Evolutionary conservation across 2,888 invertebrate species (phyloP).

Genomic region (Eupithecia centaureata): DNA sequence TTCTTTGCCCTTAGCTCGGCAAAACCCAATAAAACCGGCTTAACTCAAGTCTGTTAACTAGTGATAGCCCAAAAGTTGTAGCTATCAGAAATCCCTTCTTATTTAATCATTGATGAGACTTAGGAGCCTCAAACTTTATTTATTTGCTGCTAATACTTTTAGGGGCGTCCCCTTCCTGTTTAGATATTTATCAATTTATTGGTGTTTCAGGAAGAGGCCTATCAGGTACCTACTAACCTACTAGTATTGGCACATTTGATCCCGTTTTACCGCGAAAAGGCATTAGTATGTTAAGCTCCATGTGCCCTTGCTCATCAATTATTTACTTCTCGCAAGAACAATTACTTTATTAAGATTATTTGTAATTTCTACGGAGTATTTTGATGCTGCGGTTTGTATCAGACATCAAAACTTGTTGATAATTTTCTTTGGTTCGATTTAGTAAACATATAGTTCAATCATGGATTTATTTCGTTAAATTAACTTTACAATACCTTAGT

Average conservation of each 20-base stretch:
- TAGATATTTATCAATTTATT: slow-evolving; percentile 34
- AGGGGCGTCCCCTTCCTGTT: slow-evolving; percentile 30
- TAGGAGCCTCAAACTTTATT: slow-evolving; percentile 39
- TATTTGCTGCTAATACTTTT: slow-evolving; percentile 42
- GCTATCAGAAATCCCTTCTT: slow-evolving; percentile 39
- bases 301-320: neutral
- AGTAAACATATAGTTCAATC: too few relatives aligned
- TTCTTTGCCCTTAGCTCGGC: slow-evolving; percentile 15
- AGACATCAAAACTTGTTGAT: neutral
- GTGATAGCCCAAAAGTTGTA: slow-evolving; percentile 42
- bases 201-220: slow-evolving; percentile 11
- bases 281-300: neutral
- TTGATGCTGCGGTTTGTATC: neutral
- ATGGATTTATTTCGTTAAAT: too few relatives aligned
- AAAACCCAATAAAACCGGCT: slow-evolving; percentile 34
- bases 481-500: too few relatives aligned
- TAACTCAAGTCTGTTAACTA: slow-evolving; percentile 40
- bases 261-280: neutral
- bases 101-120: slow-evolving; percentile 41
- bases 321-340: neutral
- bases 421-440: too few relatives aligned
- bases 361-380: too few relatives aligned
- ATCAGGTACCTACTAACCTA: neutral
- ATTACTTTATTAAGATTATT: neutral
- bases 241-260: neutral